Evolutionary conservation across 2,888 invertebrate genomes (phyloP), one percentile per base, ranked within the genome.

Genomic region (Acleris literana): DNA sequence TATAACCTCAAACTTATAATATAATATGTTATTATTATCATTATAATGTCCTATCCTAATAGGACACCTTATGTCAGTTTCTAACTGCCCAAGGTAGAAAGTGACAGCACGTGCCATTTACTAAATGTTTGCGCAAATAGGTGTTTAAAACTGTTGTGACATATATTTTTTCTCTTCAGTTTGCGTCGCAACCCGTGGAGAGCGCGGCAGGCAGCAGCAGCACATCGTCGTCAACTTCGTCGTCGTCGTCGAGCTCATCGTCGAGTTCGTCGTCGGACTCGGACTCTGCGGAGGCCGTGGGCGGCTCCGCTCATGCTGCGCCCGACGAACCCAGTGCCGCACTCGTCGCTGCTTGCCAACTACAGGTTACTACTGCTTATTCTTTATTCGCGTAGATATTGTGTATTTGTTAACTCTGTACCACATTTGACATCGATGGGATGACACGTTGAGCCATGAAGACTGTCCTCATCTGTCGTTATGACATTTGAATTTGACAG

Each of bases 241-340:
- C 92, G 1, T 90, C 90, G 0, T 90, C 91, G 7, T 91, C 91
- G 1, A 90, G 90, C 1, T 92, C 92, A 3, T 92, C 92, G 3
- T 92, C 92, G 5, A 90, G 91, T 9, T 89, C 91, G 16, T 91
- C 91, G 11, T 92, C 91, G 43, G 91, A 90, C 64, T 91, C 92
- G 5, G 92, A 92, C 77, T 87, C 88, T 1, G 88, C 92, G 64
- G 92, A 90, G 53, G 90, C 85, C 18, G 90, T 85, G 29, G 90
- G 83, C 72, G 90, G 88, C 65, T 84, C 88, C 39, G 84, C 84
- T 5, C 84, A 88, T 51, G 86, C 83, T n/a, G 85, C 89, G 1
- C 82, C 87, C 9, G 92, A 91, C 57, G 94, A 94, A 72, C 93
- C 94, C 1, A 93, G 93, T 70, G 93, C 93, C 4, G 94, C 93